These are phyloP conservation scores for Hetaerina titia DNA, from an alignment of 2,888 invertebrate species.

Conservation along the genomic window DNA sequence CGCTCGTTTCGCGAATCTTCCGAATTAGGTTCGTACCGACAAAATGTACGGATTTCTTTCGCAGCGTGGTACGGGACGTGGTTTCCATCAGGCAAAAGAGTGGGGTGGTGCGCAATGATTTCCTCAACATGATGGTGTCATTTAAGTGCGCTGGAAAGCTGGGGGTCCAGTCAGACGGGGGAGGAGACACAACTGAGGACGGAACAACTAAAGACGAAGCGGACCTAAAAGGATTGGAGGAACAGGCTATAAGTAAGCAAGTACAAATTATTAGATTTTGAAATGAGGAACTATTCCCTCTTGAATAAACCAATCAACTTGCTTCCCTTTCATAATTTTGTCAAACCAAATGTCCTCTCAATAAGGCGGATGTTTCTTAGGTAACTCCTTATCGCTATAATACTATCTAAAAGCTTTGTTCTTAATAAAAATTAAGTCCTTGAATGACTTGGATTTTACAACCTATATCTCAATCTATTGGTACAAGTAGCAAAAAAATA, in stretches of 20 bases:
- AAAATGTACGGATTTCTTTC: slow-evolving; percentile 75
- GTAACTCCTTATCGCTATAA: too few relatives aligned
- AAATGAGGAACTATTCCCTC: too few relatives aligned
- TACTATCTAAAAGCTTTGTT: too few relatives aligned
- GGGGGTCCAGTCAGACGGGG: neutral
- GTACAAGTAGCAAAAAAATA: too few relatives aligned
- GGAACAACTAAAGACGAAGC: neutral
- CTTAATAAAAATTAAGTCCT: too few relatives aligned
- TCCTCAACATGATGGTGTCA: slow-evolving; percentile 77
- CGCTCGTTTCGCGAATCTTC: neutral
- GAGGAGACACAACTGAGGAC: neutral
- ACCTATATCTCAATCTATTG: too few relatives aligned
- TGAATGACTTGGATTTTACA: too few relatives aligned
- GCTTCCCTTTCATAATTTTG: too few relatives aligned
- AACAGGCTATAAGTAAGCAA: neutral
- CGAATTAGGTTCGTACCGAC: neutral
- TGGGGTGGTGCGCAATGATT: slow-evolving; percentile 79
- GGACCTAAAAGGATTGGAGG: neutral
- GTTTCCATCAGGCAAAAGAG: slow-evolving; percentile 78
- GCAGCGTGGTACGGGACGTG: slow-evolving; percentile 77
- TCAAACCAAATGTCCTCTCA: too few relatives aligned
- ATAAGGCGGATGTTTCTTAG: too few relatives aligned
- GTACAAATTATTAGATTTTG: neutral
- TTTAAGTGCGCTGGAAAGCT: slow-evolving; percentile 49
- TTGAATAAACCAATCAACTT: too few relatives aligned